Conservation (phyloP, 2,888 invertebrate species). For the Thereva nobilitata region DNA sequence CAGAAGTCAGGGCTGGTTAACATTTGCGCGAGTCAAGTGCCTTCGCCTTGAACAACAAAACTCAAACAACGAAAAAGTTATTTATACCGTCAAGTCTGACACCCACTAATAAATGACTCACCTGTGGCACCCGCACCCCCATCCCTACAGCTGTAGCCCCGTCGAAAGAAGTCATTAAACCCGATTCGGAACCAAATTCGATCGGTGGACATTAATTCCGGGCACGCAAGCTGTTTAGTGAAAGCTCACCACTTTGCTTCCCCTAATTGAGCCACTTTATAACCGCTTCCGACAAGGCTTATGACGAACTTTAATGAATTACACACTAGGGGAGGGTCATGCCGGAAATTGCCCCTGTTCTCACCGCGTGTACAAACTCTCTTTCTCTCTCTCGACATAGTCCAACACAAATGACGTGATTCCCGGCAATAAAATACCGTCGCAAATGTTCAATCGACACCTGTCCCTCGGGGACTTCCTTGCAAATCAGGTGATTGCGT, state of each 20-base stretch:
- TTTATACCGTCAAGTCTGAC: neutral
- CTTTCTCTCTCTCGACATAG: neutral
- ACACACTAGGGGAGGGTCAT: slow-evolving; percentile 7
- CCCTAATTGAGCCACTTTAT: slow-evolving; percentile 34
- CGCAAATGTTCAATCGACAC: slow-evolving; percentile 31
- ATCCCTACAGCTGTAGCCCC: neutral
- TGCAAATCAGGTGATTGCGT: neutral
- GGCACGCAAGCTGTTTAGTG: slow-evolving; percentile 24
- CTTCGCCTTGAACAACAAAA: neutral
- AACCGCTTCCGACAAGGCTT: slow-evolving; percentile 23
- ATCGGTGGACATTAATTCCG: slow-evolving; percentile 24
- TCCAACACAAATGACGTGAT: slow-evolving; percentile 2
- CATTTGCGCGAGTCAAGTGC: neutral
- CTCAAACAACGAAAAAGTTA: slow-evolving; percentile 12
- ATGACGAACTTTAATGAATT: slow-evolving; percentile 32
- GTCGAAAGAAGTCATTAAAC: neutral
- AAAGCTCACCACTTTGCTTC: slow-evolving; percentile 29
- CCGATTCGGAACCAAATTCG: slow-evolving; percentile 1
- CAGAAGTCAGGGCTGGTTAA: neutral
- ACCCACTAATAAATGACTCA: slow-evolving; percentile 16
- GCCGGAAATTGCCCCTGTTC: slow-evolving; percentile 15
- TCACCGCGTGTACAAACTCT: slow-evolving; percentile 4
- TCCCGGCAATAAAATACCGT: slow-evolving; percentile 15
- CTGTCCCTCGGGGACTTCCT: slow-evolving; percentile 24
- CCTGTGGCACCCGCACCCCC: slow-evolving; percentile 17